Percentiles rank a stretch among this genome's conserved stretches.
Evolutionary conservation across 2,888 invertebrate genomes (phyloP).

Genomic region (Pimpla rufipes): DNA sequence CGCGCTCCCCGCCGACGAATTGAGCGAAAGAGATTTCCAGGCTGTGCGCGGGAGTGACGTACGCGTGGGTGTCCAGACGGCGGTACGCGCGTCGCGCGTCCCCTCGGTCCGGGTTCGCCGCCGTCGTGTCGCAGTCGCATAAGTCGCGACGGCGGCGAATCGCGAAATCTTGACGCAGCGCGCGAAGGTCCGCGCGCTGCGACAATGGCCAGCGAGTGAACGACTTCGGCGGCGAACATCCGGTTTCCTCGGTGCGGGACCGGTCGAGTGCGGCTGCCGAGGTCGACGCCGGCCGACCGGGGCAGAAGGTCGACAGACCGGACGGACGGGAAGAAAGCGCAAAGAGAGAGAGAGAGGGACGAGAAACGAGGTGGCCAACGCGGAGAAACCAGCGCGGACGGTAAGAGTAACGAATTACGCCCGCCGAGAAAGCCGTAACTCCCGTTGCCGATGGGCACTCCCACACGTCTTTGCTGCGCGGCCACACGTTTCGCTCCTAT

Average conservation of each 20-base stretch:
- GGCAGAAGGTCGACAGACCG: conserved; percentile 67
- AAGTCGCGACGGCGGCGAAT: conserved; percentile 22
- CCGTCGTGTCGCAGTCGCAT: conserved; percentile 22
- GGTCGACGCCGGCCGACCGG: conserved; percentile 62
- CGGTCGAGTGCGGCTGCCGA: conserved; percentile 47
- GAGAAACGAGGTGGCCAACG: conserved; percentile 14
- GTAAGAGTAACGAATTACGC: conserved; percentile 79
- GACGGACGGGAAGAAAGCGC: conserved; percentile 40
- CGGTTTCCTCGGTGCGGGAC: conserved; percentile 60
- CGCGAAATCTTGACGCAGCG: conserved; percentile 38
- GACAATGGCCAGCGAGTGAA: conserved; percentile 16
- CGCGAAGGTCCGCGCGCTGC: neutral
- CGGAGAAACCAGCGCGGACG: conserved; percentile 59
- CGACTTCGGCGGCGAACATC: conserved; percentile 60
- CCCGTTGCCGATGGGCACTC: conserved; percentile 78
- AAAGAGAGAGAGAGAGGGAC: conserved; percentile 9
- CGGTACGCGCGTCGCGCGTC: neutral
- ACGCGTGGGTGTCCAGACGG: conserved; percentile 64
- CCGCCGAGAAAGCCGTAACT: conserved; percentile 78
- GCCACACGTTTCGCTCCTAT: conserved; percentile 44
- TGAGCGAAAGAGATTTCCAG: conserved; percentile 25
- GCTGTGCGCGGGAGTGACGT: conserved; percentile 15
- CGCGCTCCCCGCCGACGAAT: neutral
- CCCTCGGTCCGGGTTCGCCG: neutral
- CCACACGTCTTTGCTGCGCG: conserved; percentile 76